phyloP scores from a whole-genome alignment of 2,797 vertebrate species.

The Falco rusticolus region DNA sequence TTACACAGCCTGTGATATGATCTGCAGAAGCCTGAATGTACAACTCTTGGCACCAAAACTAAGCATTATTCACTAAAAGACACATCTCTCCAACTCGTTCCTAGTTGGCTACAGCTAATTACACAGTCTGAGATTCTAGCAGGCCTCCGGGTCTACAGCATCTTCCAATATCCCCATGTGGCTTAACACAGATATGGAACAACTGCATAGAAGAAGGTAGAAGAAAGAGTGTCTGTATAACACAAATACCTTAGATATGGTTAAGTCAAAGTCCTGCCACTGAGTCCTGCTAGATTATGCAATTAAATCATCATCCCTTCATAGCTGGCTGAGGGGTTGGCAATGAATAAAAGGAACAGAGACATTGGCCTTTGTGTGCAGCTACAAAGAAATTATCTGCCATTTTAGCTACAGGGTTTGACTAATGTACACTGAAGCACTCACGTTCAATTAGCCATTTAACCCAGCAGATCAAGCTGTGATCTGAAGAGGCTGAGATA shows the following conservation, averaged over 20 bases:
- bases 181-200: neutral
- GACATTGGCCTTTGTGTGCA: neutral
- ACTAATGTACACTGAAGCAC: conserved; percentile 13
- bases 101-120: neutral
- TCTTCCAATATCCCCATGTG: neutral
- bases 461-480: conserved; percentile 27
- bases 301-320: neutral
- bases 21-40: neutral
- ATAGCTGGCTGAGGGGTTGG: neutral
- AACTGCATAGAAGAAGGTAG: neutral
- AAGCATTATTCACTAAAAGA: neutral
- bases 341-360: neutral
- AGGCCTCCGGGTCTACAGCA: neutral
- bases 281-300: neutral
- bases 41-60: neutral
- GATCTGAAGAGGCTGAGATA: conserved; percentile 28
- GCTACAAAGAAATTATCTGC: conserved; percentile 35
- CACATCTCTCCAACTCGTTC: neutral
- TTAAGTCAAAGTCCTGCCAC: neutral
- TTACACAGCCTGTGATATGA: neutral
- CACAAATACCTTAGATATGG: neutral
- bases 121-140: neutral
- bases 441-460: conserved; percentile 43
- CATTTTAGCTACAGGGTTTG: conserved; percentile 23
- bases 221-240: neutral